Base-by-base conservation (phyloP, 2,797 vertebrate species). In the Schizothorax lantsangensis region DNA sequence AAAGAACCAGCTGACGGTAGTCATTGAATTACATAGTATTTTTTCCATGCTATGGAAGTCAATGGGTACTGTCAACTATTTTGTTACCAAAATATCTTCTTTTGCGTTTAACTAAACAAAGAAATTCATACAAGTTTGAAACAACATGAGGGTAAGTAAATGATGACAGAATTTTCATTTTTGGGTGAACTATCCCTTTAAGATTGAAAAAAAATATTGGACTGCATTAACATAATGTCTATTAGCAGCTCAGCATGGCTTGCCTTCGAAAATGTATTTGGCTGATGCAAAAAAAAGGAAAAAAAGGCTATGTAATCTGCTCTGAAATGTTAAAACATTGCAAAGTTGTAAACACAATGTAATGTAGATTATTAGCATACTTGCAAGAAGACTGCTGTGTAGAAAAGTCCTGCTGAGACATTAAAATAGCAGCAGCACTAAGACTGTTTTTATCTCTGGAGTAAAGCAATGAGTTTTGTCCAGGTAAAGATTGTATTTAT, bases 181-280 rank as follows among this genome's bases (percentile, higher is more conserved):
- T 30, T 30, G 12, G 12, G 12, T 30, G 26, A 64, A 64, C 26
- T 66, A 66, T 30, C 1, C 26, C 26, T 66, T 66, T n/a, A 59
- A 43, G 21, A 4, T 26, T 59, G 11, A 52, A 77, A 30, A 30
- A 54, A 75, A 47, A 14, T 30, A 74, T 75, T 36, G 47, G 15
- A 36, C 33, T 45, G 26, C 73, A 74, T 30, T 33, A 75, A 75
- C 47, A 57, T 71, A 66, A 43, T 72, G 68, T 73, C 15, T 43
- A 30, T 83, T 49, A 74, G 11, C 19, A n/a, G 26, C 40, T 83
- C 26, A 47, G 71, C 71, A 74, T 84, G 82, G 19, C 7, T 83
- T 62, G 19, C 11, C 23, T 62, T 38, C 4, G 36, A 59, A 33
- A 45, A 84, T n/a, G 57, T 75, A 21, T 64, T 64, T 47, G 11